Evolutionary conservation across 2,113 vertebrate species (phyloP), one percentile per base, ranked within the genome.

Genomic region (Amblyornis subalaris): DNA sequence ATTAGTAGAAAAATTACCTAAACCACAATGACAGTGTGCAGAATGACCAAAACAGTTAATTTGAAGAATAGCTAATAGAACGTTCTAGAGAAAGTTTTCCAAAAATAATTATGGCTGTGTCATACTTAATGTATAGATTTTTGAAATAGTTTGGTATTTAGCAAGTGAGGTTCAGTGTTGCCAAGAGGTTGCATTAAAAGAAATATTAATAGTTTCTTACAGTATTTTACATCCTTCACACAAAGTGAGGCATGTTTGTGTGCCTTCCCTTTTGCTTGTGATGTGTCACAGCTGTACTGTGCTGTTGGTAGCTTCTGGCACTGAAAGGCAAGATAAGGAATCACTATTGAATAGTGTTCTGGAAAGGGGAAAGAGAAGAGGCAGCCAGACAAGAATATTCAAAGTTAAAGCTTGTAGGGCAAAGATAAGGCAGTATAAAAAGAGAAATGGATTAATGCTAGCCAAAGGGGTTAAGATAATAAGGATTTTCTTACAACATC

Each of bases 401-500:
- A 0, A 85, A 92, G 66, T 95, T 92, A 92, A 96, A 67, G 47
- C 85, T 96, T 95, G 78, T 90, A 95, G 79, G 66, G 48, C 40
- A 89, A 93, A 94, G 95, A 95, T 96, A 97, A 96, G 71, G 45
- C 62, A 74, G 75, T n/a, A 92, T 88, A 88, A 95, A 96, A 93
- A 89, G 54, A 92, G 77, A 94, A 93, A 92, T 64, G 90, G 90
- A 94, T 94, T 95, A 95, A 85, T 83, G 66, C 26, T 95, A 94
- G 94, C 96, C 85, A 89, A 89, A 93, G 94, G 89, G 88, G 91
- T 78, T 95, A 86, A 91, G 94, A 96, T 96, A 94, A 94, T 87
- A 94, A 93, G 77, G 82, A 81, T 83, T 94, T 96, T 91, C 82
- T 93, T 93, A 80, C 85, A 94, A 71, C 69, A 93, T 96, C 90